Conservation (phyloP, 1,140 invertebrate genomes). For the Cylas formicarius region DNA sequence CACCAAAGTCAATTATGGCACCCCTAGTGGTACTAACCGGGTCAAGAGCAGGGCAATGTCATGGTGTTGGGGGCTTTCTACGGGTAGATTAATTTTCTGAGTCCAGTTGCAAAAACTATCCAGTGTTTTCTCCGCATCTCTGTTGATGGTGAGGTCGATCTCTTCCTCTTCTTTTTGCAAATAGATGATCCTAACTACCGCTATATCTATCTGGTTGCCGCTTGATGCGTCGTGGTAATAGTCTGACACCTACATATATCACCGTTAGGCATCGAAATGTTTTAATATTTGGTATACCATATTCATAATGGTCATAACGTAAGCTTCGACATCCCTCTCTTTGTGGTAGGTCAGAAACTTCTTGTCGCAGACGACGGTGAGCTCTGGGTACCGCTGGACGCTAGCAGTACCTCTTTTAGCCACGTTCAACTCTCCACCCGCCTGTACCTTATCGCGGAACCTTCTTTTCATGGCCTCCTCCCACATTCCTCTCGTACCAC, state of each 20-base stretch:
- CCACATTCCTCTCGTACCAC: constrained; percentile 41
- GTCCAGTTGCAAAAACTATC: constrained; percentile 64
- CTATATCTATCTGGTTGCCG: constrained; percentile 62
- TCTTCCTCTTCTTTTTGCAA: constrained; percentile 48
- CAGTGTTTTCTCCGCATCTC: constrained; percentile 54
- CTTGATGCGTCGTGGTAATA: constrained; percentile 57
- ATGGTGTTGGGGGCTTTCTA: constrained; percentile 62
- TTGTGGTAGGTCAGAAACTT: constrained; percentile 59
- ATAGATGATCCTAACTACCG: constrained; percentile 54
- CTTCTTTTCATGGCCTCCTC: constrained; percentile 43
- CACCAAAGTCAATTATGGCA: background rate
- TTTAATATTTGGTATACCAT: constrained; percentile 45
- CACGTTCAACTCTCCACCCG: constrained; percentile 20
- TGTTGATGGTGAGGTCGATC: constrained; percentile 49
- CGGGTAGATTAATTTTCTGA: constrained; percentile 55
- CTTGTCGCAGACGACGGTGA: constrained; percentile 57
- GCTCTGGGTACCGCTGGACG: constrained; percentile 53
- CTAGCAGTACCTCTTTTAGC: constrained; percentile 35
- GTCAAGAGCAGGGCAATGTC: constrained; percentile 69
- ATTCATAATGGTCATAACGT: constrained; percentile 65
- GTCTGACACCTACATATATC: constrained; percentile 48
- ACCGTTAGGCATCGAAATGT: background rate
- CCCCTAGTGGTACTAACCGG: constrained; percentile 45
- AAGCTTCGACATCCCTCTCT: constrained; percentile 54
- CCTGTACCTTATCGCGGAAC: constrained; percentile 25